Evolutionary conservation across 2,797 vertebrate genomes (phyloP).

Genomic region (Sandelia bainsii): DNA sequence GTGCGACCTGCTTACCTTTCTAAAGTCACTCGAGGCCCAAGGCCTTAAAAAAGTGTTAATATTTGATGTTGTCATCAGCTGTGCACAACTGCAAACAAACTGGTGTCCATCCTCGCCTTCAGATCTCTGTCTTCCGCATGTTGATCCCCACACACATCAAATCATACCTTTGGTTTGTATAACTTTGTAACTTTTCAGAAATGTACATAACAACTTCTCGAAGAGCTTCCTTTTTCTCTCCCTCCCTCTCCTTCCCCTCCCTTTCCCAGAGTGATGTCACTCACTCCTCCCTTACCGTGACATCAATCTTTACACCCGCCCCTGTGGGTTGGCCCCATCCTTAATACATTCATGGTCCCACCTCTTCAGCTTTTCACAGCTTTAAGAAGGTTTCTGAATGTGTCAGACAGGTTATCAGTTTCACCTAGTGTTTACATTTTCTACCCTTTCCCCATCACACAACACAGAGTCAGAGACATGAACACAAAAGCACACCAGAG

Average conservation of each 20-base stretch:
- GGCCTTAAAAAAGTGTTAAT: constrained; percentile 79
- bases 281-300: constrained; percentile 75
- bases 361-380: constrained; percentile 43
- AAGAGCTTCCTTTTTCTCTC: constrained; percentile 83
- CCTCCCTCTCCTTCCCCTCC: constrained; percentile 76
- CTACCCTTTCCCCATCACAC: not conserved
- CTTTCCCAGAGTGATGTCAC: constrained; percentile 78
- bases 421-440: not conserved
- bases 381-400: not conserved
- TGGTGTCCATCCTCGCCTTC: constrained; percentile 37
- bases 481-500: constrained; percentile 26
- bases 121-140: constrained; percentile 45
- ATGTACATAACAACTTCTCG: constrained; percentile 72
- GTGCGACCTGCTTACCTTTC: constrained; percentile 73
- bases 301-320: constrained; percentile 65
- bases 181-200: constrained; percentile 72
- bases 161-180: constrained; percentile 35
- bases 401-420: not conserved
- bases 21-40: constrained; percentile 77
- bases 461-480: not conserved
- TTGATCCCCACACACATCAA: constrained; percentile 31
- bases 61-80: constrained; percentile 83
- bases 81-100: constrained; percentile 55
- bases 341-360: constrained; percentile 35
- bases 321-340: constrained; percentile 56